Evolutionary conservation across 2,888 invertebrate species (phyloP), one percentile per base, ranked within the genome.

Genomic region (Sphaerophoria rueppellii): DNA sequence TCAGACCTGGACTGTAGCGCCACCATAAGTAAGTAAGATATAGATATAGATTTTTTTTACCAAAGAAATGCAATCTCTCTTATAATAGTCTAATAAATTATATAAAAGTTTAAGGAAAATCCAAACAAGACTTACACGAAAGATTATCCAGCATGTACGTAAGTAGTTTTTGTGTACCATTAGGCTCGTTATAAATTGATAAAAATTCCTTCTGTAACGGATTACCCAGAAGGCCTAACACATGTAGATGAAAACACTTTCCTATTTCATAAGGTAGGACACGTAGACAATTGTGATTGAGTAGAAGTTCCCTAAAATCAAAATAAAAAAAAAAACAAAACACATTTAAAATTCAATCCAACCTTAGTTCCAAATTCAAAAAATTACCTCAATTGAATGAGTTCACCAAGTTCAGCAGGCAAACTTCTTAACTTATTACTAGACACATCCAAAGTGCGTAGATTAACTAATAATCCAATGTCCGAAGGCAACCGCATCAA

Each of bases 191-290:
- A 93, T 98, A 98, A 88, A 98, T 94, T 87, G 96, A 95, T 92
- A 97, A 94, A 92, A 98, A 96, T 91, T 99, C 98, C 92, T 97
- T 97, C 90, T 96, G 96, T 87, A 99, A 94, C 52, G 98, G 99
- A 93, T 99, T 99, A 34, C 98, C 98, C 90, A 96, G 96, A 88
- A 97, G 94, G 90, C 98, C 98, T 88, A 99, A 94, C 90, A 96
- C 95, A 92, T 98, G 97, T 87, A 99, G 94, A 93, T 99, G 98
- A 93, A 99, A 99, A 89, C 99, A 94, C 93, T 98, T 98, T 88
- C 99, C 99, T 89, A 99, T 94, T 93, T 99, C 99, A 92, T 97
- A 98, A 4, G 99, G 99, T 90, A 99, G 93, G 88, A 96, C 96
- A 88, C 98, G 95, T 89, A 99, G 94, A 92, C 95, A 96, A 93